Conservation (phyloP, 1,140 invertebrate species). For the Cyphomyrmex costatus region DNA sequence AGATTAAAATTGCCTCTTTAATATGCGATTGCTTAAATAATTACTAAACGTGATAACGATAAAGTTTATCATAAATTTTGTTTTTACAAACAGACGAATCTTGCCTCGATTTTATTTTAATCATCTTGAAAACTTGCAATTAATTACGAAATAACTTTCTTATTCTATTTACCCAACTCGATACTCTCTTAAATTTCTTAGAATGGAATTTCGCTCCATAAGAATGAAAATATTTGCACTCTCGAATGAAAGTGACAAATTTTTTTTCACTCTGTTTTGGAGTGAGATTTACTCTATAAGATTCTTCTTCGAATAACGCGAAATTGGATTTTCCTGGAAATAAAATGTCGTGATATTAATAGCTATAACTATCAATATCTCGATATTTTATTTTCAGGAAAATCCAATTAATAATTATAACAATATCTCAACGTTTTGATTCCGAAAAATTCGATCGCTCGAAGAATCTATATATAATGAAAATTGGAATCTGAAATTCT, state of each 20-base stretch:
- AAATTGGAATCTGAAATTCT: not conserved
- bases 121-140: not conserved
- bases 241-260: too few relatives aligned
- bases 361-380: too few relatives aligned
- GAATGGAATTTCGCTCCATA: too few relatives aligned
- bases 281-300: too few relatives aligned
- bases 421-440: slow-evolving; percentile 4
- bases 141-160: not conserved
- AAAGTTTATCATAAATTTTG: not conserved
- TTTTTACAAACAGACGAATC: not conserved
- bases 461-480: not conserved
- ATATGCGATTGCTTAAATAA: not conserved
- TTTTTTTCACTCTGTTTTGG: too few relatives aligned
- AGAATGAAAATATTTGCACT: too few relatives aligned
- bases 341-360: too few relatives aligned
- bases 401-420: too few relatives aligned
- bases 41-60: not conserved
- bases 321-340: too few relatives aligned
- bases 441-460: not conserved
- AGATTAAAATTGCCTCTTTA: slow-evolving; percentile 7
- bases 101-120: slow-evolving; percentile 5
- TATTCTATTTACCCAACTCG: not conserved
- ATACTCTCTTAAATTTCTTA: too few relatives aligned
- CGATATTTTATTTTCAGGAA: too few relatives aligned
- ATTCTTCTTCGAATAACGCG: too few relatives aligned